Conservation (phyloP, 1,140 invertebrate species). For the Eurosta solidaginis region DNA sequence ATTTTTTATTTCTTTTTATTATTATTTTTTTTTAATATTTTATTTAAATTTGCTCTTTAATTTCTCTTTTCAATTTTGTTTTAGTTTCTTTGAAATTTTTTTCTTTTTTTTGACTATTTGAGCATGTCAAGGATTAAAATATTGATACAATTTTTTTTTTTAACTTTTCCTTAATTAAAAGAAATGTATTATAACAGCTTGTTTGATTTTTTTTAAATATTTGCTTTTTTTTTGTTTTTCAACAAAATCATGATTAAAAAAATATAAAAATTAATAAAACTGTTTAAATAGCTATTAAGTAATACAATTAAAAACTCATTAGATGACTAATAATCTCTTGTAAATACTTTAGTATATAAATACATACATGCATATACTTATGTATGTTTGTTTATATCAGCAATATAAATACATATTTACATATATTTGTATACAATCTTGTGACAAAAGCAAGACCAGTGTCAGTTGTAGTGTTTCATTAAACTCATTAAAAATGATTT, state of each 20-base stretch:
- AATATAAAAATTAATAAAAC: background rate
- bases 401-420: background rate
- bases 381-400: too few relatives aligned
- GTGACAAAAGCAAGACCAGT: background rate
- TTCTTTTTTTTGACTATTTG: too few relatives aligned
- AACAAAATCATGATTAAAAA: background rate
- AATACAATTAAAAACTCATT: background rate
- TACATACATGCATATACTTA: background rate
- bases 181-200: background rate
- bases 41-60: background rate
- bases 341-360: background rate
- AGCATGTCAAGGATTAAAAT: too few relatives aligned
- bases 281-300: background rate
- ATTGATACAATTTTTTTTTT: too few relatives aligned
- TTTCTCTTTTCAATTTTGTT: background rate
- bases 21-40: background rate
- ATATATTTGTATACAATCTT: background rate
- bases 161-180: too few relatives aligned
- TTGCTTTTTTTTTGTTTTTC: constrained; percentile 20
- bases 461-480: constrained; percentile 28
- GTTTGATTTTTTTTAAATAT: background rate
- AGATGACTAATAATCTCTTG: background rate
- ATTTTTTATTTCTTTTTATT: background rate
- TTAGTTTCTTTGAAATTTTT: too few relatives aligned
- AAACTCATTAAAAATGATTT: constrained; percentile 23